Conservation (phyloP, 1,140 invertebrate species). For the Scaptomyza montana region DNA sequence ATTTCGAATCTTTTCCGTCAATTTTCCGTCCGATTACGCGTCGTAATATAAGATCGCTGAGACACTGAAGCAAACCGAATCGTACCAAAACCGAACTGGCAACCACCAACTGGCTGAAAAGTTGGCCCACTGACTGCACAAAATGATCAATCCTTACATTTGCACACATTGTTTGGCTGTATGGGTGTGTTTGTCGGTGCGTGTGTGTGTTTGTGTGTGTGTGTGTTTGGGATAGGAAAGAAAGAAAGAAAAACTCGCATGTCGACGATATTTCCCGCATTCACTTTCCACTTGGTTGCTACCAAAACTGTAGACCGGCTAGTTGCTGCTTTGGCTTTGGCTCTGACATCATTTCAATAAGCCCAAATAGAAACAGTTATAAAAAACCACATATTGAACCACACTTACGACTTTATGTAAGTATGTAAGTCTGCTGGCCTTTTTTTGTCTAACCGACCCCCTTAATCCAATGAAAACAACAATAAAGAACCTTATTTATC, state of each 20-base stretch:
- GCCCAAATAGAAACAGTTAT: constrained; percentile 59
- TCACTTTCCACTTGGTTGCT: constrained; percentile 79
- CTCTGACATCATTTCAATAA: constrained; percentile 75
- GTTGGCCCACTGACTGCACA: constrained; percentile 76
- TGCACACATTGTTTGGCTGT: constrained; percentile 12
- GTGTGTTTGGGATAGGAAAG: constrained; percentile 30
- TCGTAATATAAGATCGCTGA: constrained; percentile 54
- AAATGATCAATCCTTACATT: constrained; percentile 57
- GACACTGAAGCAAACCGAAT: constrained; percentile 26
- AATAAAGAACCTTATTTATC: constrained; percentile 28
- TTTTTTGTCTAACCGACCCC: constrained; percentile 54
- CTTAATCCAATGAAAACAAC: constrained; percentile 43
- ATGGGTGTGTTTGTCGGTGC: constrained; percentile 7
- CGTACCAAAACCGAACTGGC: neutral
- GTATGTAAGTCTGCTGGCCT: neutral
- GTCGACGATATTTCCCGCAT: constrained; percentile 75
- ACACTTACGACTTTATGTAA: neutral
- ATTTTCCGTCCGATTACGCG: constrained; percentile 74
- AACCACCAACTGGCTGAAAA: constrained; percentile 49
- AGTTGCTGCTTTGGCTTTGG: constrained; percentile 37
- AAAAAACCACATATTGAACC: constrained; percentile 47
- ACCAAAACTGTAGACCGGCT: constrained; percentile 38
- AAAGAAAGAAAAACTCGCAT: constrained; percentile 70
- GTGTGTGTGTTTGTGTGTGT: constrained; percentile 6
- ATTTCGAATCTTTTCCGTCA: constrained; percentile 71